Conservation (phyloP, 2,113 vertebrate genomes). For the Perognathus longimembris region DNA sequence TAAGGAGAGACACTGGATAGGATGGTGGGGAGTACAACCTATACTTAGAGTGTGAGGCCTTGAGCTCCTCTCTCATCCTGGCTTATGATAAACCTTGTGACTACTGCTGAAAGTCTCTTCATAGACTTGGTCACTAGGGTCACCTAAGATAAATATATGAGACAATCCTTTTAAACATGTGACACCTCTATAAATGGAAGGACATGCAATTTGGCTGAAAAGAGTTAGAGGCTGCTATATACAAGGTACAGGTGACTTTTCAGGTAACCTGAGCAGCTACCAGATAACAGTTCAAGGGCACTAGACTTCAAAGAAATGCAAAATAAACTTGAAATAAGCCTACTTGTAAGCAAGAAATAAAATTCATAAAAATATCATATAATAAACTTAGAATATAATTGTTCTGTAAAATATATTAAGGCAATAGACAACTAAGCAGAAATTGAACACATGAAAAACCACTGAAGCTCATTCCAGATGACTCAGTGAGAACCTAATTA, state of each 20-base stretch:
- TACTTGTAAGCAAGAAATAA: not conserved
- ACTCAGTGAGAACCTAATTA: not conserved
- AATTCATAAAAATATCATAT: not conserved
- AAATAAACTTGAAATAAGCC: not conserved
- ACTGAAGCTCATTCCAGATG: not conserved
- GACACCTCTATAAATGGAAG: not conserved
- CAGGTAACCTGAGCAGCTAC: not conserved
- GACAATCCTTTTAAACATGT: not conserved
- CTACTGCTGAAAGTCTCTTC: not conserved
- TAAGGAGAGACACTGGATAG: not conserved
- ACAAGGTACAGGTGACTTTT: not conserved
- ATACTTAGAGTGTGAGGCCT: not conserved
- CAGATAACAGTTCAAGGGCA: not conserved
- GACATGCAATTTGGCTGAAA: not conserved
- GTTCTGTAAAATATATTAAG: not conserved
- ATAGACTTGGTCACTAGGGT: not conserved
- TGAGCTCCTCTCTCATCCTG: not conserved
- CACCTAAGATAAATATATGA: not conserved
- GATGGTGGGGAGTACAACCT: not conserved
- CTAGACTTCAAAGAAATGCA: conserved; percentile 23
- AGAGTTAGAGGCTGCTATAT: not conserved
- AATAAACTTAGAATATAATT: not conserved
- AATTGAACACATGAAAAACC: not conserved
- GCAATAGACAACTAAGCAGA: not conserved
- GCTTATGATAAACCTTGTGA: not conserved